Evolutionary conservation across 23 tunicate genomes (phyloP), one percentile per base, ranked within the genome.

Genomic region (Corella eumyota): DNA sequence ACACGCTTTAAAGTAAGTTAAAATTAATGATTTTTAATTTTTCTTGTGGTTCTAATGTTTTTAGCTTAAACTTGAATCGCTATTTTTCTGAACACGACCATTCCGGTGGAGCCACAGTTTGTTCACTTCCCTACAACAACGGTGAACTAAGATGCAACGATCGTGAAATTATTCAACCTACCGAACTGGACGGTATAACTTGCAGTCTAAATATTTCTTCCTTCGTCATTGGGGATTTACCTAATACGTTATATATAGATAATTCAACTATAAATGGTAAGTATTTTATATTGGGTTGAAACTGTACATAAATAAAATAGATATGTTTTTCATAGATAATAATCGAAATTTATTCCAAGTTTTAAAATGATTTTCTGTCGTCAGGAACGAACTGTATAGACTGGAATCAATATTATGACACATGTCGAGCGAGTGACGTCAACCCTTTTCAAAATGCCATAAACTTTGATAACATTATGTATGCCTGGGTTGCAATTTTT

Each of bases 401-500:
- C 50, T 85, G 95, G 95, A 65, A 85, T 34, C 85, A 70, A 32
- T 85, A 85, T 58, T 77, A 75, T 52, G 70, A 58, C 62, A 65
- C 53, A 0, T 85, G 95, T 55, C 33, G 27, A 46, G 64, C 61
- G 2, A 70, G 72, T n/a, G 73, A 68, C 4, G 63, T 30, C 30
- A 85, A 85, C 65, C 95, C 95, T 22, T 85, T 56, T 31, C 70
- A 69, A 52, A 75, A 75, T 19, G 72, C 95, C 17, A 85, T 85
- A 23, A 69, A 48, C 44, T 85, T 85, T 51, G 95, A 85, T 58
- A 85, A 85, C 74, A 77, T 85, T 36, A 65, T 79, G 72, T 77
- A 85, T 35, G 95, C 95, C 2, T 85, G 95, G 95, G 83, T 85
- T 17, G 85, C 95, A 21, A 85, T 85, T 2, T 85, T 85, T 59